Base-by-base conservation (phyloP, 92 coral and sea anemone genomes). In the Heliopora coerulea region DNA sequence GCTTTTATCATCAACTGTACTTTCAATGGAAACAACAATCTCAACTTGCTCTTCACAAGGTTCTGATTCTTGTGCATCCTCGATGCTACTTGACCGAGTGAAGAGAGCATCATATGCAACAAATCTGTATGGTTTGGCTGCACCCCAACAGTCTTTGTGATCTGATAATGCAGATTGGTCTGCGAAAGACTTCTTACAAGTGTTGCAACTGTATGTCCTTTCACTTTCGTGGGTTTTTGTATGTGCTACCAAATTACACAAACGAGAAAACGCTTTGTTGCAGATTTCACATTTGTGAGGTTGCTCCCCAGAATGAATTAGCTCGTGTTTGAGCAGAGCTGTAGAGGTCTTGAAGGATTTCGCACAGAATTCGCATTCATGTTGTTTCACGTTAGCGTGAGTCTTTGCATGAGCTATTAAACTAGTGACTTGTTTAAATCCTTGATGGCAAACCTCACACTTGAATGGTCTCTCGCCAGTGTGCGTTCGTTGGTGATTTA, bases 401-500 rank as follows among this genome's bases (percentile, higher is more conserved):
- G 78, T 80, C 30, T 74, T 37, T 0, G 63, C 54, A 64, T 85
- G 88, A 17, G 73, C 70, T 24, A 74, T 59, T 8, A 85, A 77
- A 34, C 79, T 76, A 0, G 88, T 74, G 0, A 69, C 74, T 50
- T 83, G 79, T 8, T 83, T 66, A 65, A 85, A 85, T 10, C 73
- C 69, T 49, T 85, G 78, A 24, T 59, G 30, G 32, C 88, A 85
- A n/a, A 74, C 73, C 34, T 80, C 63, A 25, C 88, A 85, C 21
- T 42, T 34, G 66, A 73, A 85, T 1, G 79, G 54, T 46, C 54
- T 46, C 60, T 75, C 88, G 1, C 74, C 76, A 35, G 82, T 85
- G 75, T 85, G 88, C 20, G 73, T 19, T 37, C 79, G 72, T 61
- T 80, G 78, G 66, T 85, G 88, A 49, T 85, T 83, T 24, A 60